These are phyloP conservation scores for Orthosia incerta DNA, from an alignment of 2,888 invertebrate genomes.

Conservation along the genomic window DNA sequence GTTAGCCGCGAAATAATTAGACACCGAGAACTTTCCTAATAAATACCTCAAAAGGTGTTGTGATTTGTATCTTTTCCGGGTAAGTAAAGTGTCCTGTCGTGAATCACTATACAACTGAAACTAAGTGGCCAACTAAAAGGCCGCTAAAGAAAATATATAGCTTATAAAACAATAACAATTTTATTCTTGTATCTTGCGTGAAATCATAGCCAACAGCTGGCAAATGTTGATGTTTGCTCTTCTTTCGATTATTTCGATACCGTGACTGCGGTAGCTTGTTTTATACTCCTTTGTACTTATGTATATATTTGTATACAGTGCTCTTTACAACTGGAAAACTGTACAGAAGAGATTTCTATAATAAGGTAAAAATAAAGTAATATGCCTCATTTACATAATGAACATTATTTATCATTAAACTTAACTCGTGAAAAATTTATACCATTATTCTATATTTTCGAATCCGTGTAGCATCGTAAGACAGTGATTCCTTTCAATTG, in stretches of 20 bases:
- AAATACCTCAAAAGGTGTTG: neutral
- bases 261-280: neutral
- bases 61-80: neutral
- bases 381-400: no score
- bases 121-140: no score
- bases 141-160: neutral
- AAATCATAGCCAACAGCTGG: conserved; percentile 28
- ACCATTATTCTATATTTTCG: no score
- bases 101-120: neutral
- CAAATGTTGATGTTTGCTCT: conserved; percentile 3
- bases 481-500: no score
- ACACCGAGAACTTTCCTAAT: neutral
- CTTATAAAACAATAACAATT: conserved; percentile 1
- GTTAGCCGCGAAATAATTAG: neutral
- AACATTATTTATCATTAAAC: no score
- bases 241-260: conserved; percentile 6
- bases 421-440: no score
- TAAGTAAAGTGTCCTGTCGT: neutral
- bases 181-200: conserved; percentile 5
- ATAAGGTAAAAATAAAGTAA: no score
- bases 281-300: no score
- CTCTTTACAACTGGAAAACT: no score
- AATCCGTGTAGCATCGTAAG: no score
- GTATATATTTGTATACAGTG: no score
- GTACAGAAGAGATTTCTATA: no score